Percentiles rank a stretch among this genome's conserved stretches.
Conservation (phyloP, 2,797 vertebrate species). For the Poeciliopsis gracilis region DNA sequence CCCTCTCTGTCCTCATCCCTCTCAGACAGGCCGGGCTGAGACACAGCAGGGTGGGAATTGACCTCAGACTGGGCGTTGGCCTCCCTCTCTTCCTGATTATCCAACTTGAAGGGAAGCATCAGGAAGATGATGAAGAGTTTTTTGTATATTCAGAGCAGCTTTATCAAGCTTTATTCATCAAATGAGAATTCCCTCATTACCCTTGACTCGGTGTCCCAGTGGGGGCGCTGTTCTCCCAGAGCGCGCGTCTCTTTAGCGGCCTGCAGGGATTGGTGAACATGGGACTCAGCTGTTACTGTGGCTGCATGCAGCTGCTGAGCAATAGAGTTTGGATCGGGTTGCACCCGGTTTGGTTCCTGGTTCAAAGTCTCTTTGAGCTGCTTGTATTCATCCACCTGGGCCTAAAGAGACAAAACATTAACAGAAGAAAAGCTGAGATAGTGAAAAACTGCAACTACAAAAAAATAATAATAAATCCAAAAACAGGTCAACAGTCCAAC, state of each 20-base stretch:
- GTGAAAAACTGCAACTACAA: background rate
- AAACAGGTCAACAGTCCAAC: background rate
- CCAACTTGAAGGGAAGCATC: slow-evolving; percentile 33
- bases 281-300: slow-evolving; percentile 30
- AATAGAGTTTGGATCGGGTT: slow-evolving; percentile 29
- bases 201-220: slow-evolving; percentile 45
- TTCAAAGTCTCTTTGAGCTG: slow-evolving; percentile 89
- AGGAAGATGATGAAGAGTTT: background rate
- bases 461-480: background rate
- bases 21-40: slow-evolving; percentile 42
- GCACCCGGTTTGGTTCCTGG: slow-evolving; percentile 76
- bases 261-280: slow-evolving; percentile 39
- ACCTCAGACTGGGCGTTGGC: slow-evolving; percentile 18
- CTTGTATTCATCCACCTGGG: slow-evolving; percentile 92
- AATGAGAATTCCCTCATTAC: slow-evolving; percentile 37
- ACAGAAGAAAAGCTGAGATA: background rate
- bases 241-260: background rate
- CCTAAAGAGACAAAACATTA: slow-evolving; percentile 71
- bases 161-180: background rate
- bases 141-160: background rate
- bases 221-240: slow-evolving; percentile 29
- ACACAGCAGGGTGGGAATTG: slow-evolving; percentile 25
- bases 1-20: slow-evolving; percentile 69
- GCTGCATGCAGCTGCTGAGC: slow-evolving; percentile 34
- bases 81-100: slow-evolving; percentile 46